phyloP scores from a whole-genome alignment of 1,140 invertebrate genomes.

The Microplitis mediator region DNA sequence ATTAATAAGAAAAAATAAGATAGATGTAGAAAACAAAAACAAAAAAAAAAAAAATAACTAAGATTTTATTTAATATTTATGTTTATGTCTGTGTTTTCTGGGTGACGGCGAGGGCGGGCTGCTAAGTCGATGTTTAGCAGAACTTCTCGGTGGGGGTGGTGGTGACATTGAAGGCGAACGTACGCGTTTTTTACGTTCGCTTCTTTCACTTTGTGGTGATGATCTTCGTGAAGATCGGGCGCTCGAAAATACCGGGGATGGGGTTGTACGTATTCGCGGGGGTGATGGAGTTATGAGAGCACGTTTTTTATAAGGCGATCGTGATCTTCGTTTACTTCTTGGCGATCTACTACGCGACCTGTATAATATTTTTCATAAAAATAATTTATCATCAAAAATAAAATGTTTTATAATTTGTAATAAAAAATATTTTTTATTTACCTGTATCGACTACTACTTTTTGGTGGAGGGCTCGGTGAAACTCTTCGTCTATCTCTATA shows the following conservation, averaged over 20 bases:
- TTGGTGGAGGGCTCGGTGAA: conserved; percentile 48
- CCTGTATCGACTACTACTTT: conserved; percentile 51
- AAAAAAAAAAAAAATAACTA: background rate
- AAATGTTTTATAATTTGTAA: background rate
- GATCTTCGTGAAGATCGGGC: conserved; percentile 48
- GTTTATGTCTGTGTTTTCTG: conserved; percentile 64
- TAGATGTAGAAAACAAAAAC: conserved; percentile 12
- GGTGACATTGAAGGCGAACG: conserved; percentile 56
- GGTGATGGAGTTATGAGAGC: conserved; percentile 57
- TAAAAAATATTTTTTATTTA: conserved; percentile 29
- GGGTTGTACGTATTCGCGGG: conserved; percentile 56
- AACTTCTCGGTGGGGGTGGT: conserved; percentile 51
- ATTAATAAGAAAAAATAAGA: background rate
- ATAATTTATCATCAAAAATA: conserved; percentile 14
- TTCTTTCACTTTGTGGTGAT: conserved; percentile 49
- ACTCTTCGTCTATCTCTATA: conserved; percentile 53
- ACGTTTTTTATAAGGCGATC: conserved; percentile 58
- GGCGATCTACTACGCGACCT: conserved; percentile 60
- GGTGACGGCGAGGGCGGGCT: conserved; percentile 56
- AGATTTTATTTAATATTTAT: conserved; percentile 56
- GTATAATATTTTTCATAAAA: conserved; percentile 29
- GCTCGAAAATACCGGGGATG: conserved; percentile 54
- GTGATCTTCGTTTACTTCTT: conserved; percentile 53
- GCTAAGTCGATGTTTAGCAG: conserved; percentile 49
- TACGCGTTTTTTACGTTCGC: conserved; percentile 50